These are phyloP conservation scores for Patiria pectinifera DNA, from an alignment of 53 echinoderm and acorn worm species.

Conservation along the genomic window DNA sequence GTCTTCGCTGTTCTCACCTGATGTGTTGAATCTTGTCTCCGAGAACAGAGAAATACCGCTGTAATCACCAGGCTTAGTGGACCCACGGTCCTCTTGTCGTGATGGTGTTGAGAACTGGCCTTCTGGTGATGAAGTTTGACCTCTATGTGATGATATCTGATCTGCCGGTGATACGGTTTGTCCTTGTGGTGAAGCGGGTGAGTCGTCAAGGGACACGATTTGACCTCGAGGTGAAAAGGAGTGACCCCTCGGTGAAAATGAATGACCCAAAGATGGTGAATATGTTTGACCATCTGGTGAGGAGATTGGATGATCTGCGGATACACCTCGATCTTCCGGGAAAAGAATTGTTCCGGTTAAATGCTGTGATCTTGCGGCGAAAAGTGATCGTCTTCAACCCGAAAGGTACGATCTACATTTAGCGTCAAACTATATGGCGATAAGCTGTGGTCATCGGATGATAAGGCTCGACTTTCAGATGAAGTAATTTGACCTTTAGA, in stretches of 20 bases:
- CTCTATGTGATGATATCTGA: not conserved
- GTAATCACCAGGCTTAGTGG: not conserved
- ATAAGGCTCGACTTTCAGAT: not conserved
- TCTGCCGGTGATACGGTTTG: not conserved
- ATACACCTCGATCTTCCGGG: not conserved
- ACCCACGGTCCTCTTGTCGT: not conserved
- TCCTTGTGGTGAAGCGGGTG: not conserved
- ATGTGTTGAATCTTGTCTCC: conserved; percentile 14
- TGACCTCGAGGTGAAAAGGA: not conserved
- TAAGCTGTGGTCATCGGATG: not conserved
- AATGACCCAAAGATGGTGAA: not conserved
- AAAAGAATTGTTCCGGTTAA: not conserved
- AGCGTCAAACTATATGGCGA: not conserved
- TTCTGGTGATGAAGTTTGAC: not conserved
- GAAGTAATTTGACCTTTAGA: not conserved
- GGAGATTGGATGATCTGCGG: not conserved
- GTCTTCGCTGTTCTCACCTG: not conserved
- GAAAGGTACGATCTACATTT: not conserved
- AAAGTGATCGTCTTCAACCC: not conserved
- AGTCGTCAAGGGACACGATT: not conserved
- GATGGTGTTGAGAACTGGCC: not conserved
- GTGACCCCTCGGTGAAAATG: not conserved
- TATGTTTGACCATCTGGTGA: not conserved
- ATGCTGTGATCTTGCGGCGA: not conserved
- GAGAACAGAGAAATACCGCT: conserved; percentile 10